Evolutionary conservation across 2,888 invertebrate genomes (phyloP).

Genomic region (Latrodectus hesperus): DNA sequence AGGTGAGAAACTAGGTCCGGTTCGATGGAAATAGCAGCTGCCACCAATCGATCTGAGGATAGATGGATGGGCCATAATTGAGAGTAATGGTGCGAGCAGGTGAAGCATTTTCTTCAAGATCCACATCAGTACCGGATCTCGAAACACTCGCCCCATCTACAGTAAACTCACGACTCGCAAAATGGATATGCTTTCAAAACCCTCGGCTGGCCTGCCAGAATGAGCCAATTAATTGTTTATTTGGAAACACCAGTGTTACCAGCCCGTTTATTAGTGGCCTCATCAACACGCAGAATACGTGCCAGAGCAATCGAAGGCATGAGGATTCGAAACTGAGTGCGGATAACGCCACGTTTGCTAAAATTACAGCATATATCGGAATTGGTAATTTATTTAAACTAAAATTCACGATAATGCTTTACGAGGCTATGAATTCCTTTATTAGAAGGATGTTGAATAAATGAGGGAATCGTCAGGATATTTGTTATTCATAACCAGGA

Average conservation of each 20-base stretch:
- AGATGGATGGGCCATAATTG: slow-evolving; percentile 68
- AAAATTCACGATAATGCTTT: too few species aligned
- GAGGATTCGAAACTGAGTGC: neutral
- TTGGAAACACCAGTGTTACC: neutral
- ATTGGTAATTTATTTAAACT: too few species aligned
- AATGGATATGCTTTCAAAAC: slow-evolving; percentile 20
- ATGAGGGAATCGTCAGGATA: too few species aligned
- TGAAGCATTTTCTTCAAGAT: slow-evolving; percentile 54
- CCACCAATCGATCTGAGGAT: slow-evolving; percentile 51
- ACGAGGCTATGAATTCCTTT: too few species aligned
- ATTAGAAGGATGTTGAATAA: too few species aligned
- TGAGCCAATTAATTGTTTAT: slow-evolving; percentile 38
- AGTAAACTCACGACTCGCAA: slow-evolving; percentile 35
- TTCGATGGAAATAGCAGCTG: slow-evolving; percentile 37
- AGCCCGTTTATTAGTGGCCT: neutral
- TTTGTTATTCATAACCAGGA: too few species aligned
- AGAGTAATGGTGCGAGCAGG: slow-evolving; percentile 63
- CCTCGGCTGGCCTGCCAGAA: neutral
- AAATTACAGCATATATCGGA: too few species aligned
- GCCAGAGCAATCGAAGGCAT: neutral
- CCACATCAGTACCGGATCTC: slow-evolving; percentile 62
- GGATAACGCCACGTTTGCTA: neutral
- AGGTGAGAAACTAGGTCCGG: slow-evolving; percentile 34
- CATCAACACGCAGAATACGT: slow-evolving; percentile 2
- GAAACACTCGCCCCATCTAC: slow-evolving; percentile 41